phyloP scores from a whole-genome alignment of 2,888 invertebrate species.

The Ichneumon xanthorius region DNA sequence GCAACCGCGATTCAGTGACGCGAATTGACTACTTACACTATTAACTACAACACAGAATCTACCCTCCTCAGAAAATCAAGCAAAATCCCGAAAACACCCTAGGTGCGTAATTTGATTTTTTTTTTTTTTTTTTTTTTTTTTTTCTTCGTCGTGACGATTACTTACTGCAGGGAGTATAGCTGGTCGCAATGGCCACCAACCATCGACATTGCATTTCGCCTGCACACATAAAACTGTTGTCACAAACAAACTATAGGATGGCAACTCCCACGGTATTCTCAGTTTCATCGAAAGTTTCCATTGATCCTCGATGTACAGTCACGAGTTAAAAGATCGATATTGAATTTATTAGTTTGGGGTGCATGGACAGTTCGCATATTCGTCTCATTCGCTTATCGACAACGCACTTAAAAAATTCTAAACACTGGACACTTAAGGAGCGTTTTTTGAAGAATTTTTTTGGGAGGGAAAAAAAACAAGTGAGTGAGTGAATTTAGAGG shows the following conservation, averaged over 20 bases:
- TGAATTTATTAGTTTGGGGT: background rate
- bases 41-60: slow-evolving; percentile 12
- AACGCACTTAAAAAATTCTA: too few relatives aligned
- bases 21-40: background rate
- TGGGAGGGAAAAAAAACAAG: too few relatives aligned
- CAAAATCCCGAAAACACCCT: slow-evolving; percentile 47
- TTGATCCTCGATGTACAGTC: background rate
- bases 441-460: too few relatives aligned
- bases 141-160: slow-evolving; percentile 75
- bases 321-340: background rate
- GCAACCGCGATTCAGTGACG: background rate
- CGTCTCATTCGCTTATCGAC: background rate
- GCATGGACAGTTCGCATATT: background rate
- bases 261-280: slow-evolving; percentile 17
- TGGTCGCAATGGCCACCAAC: slow-evolving; percentile 84
- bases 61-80: slow-evolving; percentile 34
- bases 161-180: slow-evolving; percentile 85
- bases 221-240: slow-evolving; percentile 84
- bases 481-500: too few relatives aligned
- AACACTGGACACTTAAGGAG: too few relatives aligned
- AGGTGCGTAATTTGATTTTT: slow-evolving; percentile 45
- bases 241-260: slow-evolving; percentile 72
- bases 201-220: slow-evolving; percentile 85
- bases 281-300: slow-evolving; percentile 11
- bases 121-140: slow-evolving; percentile 25